A percentile compares a stretch with the other conserved stretches of the same genome.
Conservation (phyloP, 2,113 vertebrate species). For the Tauraco erythrolophus region DNA sequence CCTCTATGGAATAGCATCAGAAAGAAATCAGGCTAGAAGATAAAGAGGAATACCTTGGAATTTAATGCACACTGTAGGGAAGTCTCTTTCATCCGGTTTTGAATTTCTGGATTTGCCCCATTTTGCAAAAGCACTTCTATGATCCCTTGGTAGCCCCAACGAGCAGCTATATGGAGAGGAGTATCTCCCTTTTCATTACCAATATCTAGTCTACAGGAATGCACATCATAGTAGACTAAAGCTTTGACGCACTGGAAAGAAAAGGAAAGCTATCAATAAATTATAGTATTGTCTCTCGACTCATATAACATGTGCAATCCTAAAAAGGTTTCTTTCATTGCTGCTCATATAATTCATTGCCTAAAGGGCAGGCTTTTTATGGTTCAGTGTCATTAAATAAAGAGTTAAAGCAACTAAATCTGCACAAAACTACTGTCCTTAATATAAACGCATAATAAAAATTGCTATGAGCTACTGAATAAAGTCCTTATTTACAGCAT, state of each 20-base stretch:
- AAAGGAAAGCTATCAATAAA: conserved; percentile 33
- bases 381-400: neutral
- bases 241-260: conserved; percentile 93
- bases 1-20: neutral
- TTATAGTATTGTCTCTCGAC: neutral
- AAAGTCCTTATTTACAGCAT: neutral
- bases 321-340: neutral
- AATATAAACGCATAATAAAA: neutral
- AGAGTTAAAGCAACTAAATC: neutral
- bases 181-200: conserved; percentile 96
- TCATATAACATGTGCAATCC: neutral
- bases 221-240: conserved; percentile 91
- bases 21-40: neutral
- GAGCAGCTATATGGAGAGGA: conserved; percentile 90
- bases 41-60: conserved; percentile 83
- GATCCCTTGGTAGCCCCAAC: conserved; percentile 96
- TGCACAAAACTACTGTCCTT: neutral
- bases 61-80: conserved; percentile 91
- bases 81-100: conserved; percentile 88
- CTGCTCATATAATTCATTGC: neutral
- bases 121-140: conserved; percentile 93
- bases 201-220: conserved; percentile 86
- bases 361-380: neutral
- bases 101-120: conserved; percentile 81
- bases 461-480: neutral